Evolutionary conservation across 2,113 vertebrate genomes (phyloP), one percentile per base, ranked within the genome.

Genomic region (Delphinus delphis): DNA sequence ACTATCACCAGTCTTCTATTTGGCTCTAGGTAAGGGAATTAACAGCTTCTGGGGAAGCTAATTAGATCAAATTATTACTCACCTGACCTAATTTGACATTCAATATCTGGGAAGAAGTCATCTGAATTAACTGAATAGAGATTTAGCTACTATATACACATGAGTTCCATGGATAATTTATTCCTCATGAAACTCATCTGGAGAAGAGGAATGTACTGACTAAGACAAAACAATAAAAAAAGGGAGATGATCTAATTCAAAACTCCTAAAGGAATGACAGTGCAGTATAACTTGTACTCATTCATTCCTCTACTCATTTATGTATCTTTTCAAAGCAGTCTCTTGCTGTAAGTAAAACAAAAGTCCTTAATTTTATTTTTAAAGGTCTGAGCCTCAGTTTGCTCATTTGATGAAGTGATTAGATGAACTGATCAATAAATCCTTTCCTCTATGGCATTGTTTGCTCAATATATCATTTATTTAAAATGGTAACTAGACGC

Each of bases 21-120:
- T 95, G 47, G 6, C 38, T 96, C 8, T 71, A 88, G n/a, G 62
- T 94, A 81, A 95, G 62, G 7, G 21, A 81, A 93, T 95, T 88
- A 94, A 88, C 41, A 97, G 60, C 65, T 94, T 84, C 13, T 87
- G 28, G 38, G 21, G 74, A 83, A 85, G 31, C 28, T 90, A 94
- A 96, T 98, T 96, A 97, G n/a, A 89, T 86, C 11, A 65, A 96
- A 77, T 95, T 96, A 96, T 76, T 90, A 92, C 70, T 76, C 83
- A 90, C 41, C 36, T 95, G 83, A 96, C 92, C 83, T 96, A 96
- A 96, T 97, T 93, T 96, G 65, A 96, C 84, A 95, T 93, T 36
- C 14, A 36, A 67, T 95, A 55, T 96, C 73, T 92, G n/a, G 38
- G 7, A 90, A 85, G 21, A 82, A 90, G 44, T 84, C 36, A 80